phyloP scores from a whole-genome alignment of 1,140 invertebrate genomes.

The Acromyrmex heyeri region DNA sequence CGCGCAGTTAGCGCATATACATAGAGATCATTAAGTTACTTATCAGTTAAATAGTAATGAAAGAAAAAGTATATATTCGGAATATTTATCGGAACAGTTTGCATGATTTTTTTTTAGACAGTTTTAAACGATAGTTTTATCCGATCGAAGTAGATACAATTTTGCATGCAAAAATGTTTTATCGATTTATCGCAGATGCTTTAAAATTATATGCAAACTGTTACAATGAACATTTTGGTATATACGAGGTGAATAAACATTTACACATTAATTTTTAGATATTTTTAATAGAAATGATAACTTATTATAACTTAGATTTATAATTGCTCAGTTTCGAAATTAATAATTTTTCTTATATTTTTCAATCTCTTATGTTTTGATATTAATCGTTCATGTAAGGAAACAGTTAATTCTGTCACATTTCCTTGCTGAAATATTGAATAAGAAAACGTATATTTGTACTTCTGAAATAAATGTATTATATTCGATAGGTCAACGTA shows the following conservation, averaged over 20 bases:
- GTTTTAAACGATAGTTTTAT: not conserved
- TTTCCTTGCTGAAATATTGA: not conserved
- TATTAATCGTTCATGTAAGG: not conserved
- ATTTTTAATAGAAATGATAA: not conserved
- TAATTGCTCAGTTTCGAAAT: not conserved
- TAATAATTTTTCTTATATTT: no score
- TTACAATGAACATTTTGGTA: not conserved
- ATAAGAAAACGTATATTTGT: constrained; percentile 7
- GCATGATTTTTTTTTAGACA: not conserved
- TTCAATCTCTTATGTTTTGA: not conserved
- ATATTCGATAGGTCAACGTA: not conserved
- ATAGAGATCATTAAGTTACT: not conserved
- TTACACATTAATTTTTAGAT: not conserved
- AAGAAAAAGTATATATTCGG: not conserved
- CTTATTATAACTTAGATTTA: not conserved
- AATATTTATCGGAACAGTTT: not conserved
- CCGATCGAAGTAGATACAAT: not conserved
- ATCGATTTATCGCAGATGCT: not conserved
- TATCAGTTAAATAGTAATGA: not conserved
- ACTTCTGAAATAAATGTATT: not conserved
- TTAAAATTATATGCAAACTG: not conserved
- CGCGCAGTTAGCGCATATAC: not conserved
- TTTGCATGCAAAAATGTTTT: not conserved
- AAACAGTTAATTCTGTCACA: not conserved
- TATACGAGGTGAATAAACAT: not conserved